These are phyloP conservation scores for Hirudinaria manillensis DNA, from an alignment of 2,888 invertebrate species.

Conservation along the genomic window DNA sequence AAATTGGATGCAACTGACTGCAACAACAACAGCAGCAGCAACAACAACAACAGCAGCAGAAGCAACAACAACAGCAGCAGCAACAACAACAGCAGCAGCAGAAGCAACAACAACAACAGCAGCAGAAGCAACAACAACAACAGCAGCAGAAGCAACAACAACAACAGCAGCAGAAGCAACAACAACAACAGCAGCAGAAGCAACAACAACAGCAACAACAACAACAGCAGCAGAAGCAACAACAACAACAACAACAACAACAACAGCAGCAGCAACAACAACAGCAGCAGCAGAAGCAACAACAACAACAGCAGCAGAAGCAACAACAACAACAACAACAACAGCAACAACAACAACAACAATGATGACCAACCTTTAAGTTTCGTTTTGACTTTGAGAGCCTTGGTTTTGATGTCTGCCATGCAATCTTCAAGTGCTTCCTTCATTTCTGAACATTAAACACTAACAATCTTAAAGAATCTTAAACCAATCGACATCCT, in stretches of 20 bases:
- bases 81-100: neutral
- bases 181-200: neutral
- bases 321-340: neutral
- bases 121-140: neutral
- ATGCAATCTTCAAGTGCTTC: constrained; percentile 20
- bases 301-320: neutral
- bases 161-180: neutral
- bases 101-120: neutral
- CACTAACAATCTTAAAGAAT: neutral
- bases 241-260: neutral
- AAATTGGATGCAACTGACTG: no score
- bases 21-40: neutral
- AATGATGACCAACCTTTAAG: constrained; percentile 17
- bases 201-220: neutral
- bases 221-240: neutral
- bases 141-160: neutral
- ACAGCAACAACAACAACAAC: neutral
- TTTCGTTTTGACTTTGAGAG: constrained; percentile 16
- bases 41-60: neutral
- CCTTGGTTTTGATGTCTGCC: constrained; percentile 20
- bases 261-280: neutral
- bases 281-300: no score
- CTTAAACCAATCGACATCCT: neutral
- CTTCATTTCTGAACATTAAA: constrained; percentile 22
- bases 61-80: neutral